Percentiles rank a stretch among this genome's conserved stretches.
Conservation (phyloP, 1,140 invertebrate species). For the Sarcophaga peregrina region DNA sequence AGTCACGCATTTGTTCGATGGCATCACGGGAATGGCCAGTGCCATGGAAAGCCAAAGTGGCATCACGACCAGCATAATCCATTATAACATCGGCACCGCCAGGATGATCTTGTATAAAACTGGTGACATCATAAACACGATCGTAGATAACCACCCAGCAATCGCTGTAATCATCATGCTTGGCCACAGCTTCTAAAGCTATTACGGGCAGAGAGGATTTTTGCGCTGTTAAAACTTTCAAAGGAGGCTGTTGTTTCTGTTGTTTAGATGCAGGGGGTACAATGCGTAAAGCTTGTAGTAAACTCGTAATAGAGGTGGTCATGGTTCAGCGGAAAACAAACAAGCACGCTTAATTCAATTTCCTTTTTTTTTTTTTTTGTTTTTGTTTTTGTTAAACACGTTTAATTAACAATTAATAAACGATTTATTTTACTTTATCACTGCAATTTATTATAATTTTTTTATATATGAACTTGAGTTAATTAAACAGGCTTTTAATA, state of each 20-base stretch:
- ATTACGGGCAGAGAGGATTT: constrained; percentile 60
- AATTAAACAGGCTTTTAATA: background rate
- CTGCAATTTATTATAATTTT: background rate
- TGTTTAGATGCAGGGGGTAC: constrained; percentile 44
- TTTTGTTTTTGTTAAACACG: background rate
- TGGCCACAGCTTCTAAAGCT: constrained; percentile 73
- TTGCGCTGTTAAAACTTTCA: constrained; percentile 46
- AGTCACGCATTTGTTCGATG: constrained; percentile 72
- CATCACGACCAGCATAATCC: constrained; percentile 88
- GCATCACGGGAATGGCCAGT: constrained; percentile 80
- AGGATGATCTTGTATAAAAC: constrained; percentile 82
- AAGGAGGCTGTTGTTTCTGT: background rate
- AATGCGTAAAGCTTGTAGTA: constrained; percentile 57
- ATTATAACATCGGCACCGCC: constrained; percentile 86
- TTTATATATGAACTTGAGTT: constrained; percentile 16
- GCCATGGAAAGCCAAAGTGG: constrained; percentile 83
- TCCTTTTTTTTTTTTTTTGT: background rate
- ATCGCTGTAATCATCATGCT: constrained; percentile 73
- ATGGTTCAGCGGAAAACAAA: constrained; percentile 40
- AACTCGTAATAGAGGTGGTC: constrained; percentile 57
- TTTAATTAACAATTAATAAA: background rate
- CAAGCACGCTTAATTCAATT: background rate
- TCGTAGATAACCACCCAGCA: constrained; percentile 82
- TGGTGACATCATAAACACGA: constrained; percentile 80
- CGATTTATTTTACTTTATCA: constrained; percentile 1